These are phyloP conservation scores for Corythaixoides concolor DNA, from an alignment of 2,113 vertebrate species.

Conservation along the genomic window DNA sequence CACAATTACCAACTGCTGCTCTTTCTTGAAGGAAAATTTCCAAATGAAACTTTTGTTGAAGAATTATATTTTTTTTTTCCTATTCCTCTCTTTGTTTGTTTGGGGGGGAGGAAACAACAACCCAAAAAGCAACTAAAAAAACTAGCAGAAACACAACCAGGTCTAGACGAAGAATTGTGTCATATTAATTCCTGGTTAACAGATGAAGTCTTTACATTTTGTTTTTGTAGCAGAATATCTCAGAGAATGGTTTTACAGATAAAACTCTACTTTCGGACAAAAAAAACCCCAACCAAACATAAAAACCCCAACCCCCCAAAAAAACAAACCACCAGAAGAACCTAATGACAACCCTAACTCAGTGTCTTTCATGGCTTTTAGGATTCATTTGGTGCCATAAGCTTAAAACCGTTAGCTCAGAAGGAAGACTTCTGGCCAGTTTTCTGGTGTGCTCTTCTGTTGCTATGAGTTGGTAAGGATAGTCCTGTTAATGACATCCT, in stretches of 20 bases:
- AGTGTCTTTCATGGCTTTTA: background rate
- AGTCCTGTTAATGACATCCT: background rate
- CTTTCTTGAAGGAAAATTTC: background rate
- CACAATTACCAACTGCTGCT: no score
- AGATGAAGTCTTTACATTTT: background rate
- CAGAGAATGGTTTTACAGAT: background rate
- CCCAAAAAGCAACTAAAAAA: background rate
- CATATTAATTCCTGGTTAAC: background rate
- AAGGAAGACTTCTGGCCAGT: background rate
- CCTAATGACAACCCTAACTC: no score
- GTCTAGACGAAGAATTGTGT: background rate
- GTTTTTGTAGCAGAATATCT: background rate
- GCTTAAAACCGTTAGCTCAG: background rate
- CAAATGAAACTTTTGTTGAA: background rate
- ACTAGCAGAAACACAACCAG: background rate
- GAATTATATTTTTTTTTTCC: background rate
- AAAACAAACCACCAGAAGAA: background rate
- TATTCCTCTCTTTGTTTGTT: background rate
- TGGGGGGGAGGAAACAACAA: rapidly evolving
- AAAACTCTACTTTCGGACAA: background rate
- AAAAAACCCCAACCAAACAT: background rate
- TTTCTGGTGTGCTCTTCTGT: background rate
- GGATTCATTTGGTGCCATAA: background rate
- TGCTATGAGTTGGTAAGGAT: background rate
- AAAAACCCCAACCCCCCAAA: background rate